Conservation (phyloP, 2,113 vertebrate genomes). For the Australoheros scitulus region DNA sequence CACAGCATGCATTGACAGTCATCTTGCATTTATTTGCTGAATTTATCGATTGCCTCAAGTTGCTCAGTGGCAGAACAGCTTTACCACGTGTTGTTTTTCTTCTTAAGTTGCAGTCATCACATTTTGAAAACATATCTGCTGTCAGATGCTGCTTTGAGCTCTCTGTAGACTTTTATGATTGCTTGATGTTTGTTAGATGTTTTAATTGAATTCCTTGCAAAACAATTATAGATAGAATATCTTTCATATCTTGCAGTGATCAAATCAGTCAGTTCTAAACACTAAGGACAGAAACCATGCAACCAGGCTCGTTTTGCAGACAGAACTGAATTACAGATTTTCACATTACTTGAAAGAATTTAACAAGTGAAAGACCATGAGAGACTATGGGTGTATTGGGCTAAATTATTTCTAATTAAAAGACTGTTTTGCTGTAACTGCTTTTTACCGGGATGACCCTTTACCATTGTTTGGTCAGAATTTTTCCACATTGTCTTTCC, state of each 20-base stretch:
- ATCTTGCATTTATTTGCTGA: neutral
- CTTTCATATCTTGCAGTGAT: conserved; percentile 8
- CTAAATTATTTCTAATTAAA: conserved; percentile 14
- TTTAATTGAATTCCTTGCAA: neutral
- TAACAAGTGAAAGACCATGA: conserved; percentile 13
- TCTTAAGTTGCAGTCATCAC: neutral
- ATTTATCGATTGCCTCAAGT: conserved; percentile 1
- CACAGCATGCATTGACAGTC: neutral
- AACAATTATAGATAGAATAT: conserved; percentile 34
- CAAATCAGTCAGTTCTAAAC: conserved; percentile 23
- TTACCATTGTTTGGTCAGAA: neutral
- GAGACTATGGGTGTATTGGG: neutral
- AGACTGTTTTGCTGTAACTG: neutral
- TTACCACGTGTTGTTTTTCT: neutral
- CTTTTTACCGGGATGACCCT: neutral
- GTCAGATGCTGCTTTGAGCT: conserved; percentile 5
- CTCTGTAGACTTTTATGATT: conserved; percentile 26
- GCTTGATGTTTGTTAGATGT: conserved; percentile 10
- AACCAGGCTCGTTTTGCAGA: conserved; percentile 5
- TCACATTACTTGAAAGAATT: neutral
- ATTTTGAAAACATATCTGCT: conserved; percentile 8
- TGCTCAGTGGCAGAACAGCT: neutral
- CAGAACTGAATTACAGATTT: neutral
- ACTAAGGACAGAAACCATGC: neutral
- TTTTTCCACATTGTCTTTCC: neutral